A percentile compares a stretch with the other conserved stretches of the same genome.
Evolutionary conservation across 2,797 vertebrate species (phyloP).

Genomic region (Rhincodon typus): DNA sequence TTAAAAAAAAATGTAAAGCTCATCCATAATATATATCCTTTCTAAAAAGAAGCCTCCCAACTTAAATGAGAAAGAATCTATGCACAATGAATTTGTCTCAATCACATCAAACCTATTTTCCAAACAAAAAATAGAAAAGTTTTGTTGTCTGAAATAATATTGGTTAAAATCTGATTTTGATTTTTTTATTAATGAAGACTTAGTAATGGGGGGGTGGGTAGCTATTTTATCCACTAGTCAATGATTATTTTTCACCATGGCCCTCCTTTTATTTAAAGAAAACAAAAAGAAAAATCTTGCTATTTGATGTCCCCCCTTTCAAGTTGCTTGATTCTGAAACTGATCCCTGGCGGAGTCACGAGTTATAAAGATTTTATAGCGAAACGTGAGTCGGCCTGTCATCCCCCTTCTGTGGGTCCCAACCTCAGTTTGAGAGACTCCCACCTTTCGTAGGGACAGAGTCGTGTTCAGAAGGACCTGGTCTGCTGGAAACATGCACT

Average conservation of each 20-base stretch:
- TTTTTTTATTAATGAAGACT: too few relatives aligned
- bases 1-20: not conserved
- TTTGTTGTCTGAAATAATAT: not conserved
- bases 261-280: too few relatives aligned
- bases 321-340: not conserved
- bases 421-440: not conserved
- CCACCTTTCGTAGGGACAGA: not conserved
- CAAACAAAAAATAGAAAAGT: too few relatives aligned
- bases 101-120: too few relatives aligned
- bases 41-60: not conserved
- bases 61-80: not conserved
- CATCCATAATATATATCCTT: not conserved
- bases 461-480: not conserved
- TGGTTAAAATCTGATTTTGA: not conserved
- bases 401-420: not conserved
- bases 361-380: not conserved
- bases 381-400: not conserved
- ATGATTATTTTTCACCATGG: too few relatives aligned
- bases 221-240: too few relatives aligned
- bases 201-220: too few relatives aligned
- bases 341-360: not conserved
- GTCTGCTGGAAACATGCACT: not conserved
- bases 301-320: too few relatives aligned
- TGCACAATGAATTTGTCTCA: not conserved
- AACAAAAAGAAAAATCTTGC: too few relatives aligned